Evolutionary conservation across 2,113 vertebrate species (phyloP).

Genomic region (Gallinago undulata): DNA sequence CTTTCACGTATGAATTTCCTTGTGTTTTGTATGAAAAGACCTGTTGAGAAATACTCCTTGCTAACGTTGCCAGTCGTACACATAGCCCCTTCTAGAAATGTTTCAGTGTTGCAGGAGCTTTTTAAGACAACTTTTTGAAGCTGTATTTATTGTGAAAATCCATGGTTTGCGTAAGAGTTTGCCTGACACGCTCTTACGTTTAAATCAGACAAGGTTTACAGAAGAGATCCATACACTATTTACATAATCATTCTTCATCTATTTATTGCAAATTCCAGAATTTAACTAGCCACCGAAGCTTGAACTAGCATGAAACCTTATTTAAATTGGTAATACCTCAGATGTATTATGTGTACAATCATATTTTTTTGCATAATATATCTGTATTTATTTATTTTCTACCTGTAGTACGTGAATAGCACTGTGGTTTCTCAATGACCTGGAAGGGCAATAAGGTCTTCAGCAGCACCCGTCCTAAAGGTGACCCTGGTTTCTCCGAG

Average conservation of each 20-base stretch:
- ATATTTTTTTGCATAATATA: conserved; percentile 78
- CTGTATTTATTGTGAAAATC: conserved; percentile 71
- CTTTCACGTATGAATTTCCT: conserved; percentile 48
- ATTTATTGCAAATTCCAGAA: conserved; percentile 75
- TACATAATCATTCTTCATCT: conserved; percentile 51
- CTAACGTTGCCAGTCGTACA: conserved; percentile 37
- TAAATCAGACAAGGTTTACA: conserved; percentile 60
- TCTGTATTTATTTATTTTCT: conserved; percentile 91
- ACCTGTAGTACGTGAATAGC: conserved; percentile 73
- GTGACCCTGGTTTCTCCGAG: background rate
- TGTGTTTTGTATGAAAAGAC: conserved; percentile 63
- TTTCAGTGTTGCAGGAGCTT: conserved; percentile 57
- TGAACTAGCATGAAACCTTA: conserved; percentile 71
- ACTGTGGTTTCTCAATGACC: conserved; percentile 72
- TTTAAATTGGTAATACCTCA: conserved; percentile 82
- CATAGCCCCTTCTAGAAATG: conserved; percentile 48
- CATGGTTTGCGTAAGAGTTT: conserved; percentile 26
- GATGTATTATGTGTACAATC: conserved; percentile 82
- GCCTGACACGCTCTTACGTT: conserved; percentile 10
- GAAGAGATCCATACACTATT: conserved; percentile 56
- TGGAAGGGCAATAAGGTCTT: conserved; percentile 68
- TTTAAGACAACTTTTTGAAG: conserved; percentile 58
- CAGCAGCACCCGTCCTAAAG: background rate
- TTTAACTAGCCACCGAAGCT: conserved; percentile 69
- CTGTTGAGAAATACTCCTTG: conserved; percentile 47